A percentile compares a stretch with the other conserved stretches of the same genome.
phyloP scores from a whole-genome alignment of 2,888 invertebrate genomes.

The Campaea margaritaria region DNA sequence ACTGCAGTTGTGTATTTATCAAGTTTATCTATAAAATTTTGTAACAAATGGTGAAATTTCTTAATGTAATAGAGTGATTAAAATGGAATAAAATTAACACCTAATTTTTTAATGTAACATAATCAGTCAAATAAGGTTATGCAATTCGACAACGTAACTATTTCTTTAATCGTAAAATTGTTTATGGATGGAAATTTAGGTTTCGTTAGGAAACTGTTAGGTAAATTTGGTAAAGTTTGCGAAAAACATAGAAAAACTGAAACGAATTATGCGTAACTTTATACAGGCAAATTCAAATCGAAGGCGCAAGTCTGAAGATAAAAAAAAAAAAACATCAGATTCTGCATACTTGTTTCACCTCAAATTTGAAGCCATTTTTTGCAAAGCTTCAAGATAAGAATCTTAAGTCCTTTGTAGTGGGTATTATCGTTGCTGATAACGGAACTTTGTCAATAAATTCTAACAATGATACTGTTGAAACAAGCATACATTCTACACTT shows the following conservation, averaged over 20 bases:
- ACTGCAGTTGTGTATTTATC: neutral
- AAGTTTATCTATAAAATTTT: neutral
- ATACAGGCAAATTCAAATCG: neutral
- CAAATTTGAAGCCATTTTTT: no score
- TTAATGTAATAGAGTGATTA: constrained; percentile 28
- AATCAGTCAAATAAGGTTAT: constrained; percentile 24
- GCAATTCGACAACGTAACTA: constrained; percentile 25
- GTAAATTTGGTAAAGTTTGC: neutral
- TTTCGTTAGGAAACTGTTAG: constrained; percentile 8
- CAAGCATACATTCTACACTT: no score
- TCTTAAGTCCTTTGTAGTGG: no score
- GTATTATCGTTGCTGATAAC: no score
- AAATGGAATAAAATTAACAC: constrained; percentile 19
- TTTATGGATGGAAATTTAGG: constrained; percentile 15
- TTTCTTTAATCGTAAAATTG: constrained; percentile 13
- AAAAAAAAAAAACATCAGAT: no score
- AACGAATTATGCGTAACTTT: neutral
- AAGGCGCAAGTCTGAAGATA: no score
- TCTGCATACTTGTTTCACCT: no score
- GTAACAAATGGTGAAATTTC: constrained; percentile 8
- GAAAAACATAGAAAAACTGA: neutral
- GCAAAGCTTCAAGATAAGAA: no score
- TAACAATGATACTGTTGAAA: no score
- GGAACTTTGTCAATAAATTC: no score
- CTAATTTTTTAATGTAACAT: constrained; percentile 21